Percentiles rank a stretch among this genome's conserved stretches.
Conservation (phyloP, 2,888 invertebrate genomes). For the Thymelicus sylvestris region DNA sequence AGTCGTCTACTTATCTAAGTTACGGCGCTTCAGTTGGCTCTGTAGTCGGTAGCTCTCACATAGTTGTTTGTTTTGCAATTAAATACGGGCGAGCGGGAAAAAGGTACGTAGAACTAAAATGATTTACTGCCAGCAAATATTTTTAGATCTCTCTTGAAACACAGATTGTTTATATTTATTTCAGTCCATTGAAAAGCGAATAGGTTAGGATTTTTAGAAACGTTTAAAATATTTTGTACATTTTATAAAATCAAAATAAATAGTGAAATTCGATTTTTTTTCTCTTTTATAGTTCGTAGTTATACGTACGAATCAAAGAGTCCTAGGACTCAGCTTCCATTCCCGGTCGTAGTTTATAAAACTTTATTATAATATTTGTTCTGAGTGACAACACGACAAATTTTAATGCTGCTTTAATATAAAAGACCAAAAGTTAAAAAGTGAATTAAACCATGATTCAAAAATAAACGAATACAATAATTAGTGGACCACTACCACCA, state of each 20-base stretch:
- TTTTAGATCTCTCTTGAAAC: slow-evolving; percentile 24
- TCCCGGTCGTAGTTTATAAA: too few relatives aligned
- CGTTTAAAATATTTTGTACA: neutral
- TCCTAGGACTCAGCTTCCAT: too few relatives aligned
- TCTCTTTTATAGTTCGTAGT: too few relatives aligned
- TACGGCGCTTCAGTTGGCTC: slow-evolving; percentile 34
- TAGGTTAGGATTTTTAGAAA: neutral
- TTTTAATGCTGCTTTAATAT: too few relatives aligned
- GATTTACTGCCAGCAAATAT: slow-evolving; percentile 32
- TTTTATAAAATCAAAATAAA: neutral
- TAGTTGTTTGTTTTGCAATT: slow-evolving; percentile 37
- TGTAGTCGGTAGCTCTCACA: slow-evolving; percentile 35
- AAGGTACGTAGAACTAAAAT: slow-evolving; percentile 35
- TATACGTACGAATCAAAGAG: too few relatives aligned
- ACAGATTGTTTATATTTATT: slow-evolving; percentile 20
- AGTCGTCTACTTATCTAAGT: slow-evolving; percentile 48
- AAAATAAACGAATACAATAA: too few relatives aligned
- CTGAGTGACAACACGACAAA: too few relatives aligned
- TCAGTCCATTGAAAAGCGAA: neutral
- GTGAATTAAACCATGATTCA: too few relatives aligned
- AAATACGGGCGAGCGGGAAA: slow-evolving; percentile 33
- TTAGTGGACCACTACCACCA: too few relatives aligned
- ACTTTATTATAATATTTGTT: too few relatives aligned
- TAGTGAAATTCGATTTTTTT: too few relatives aligned
- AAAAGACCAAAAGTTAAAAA: too few relatives aligned